Evolutionary conservation across 1,140 invertebrate genomes (phyloP).

Genomic region (Protaetia brevitarsis): DNA sequence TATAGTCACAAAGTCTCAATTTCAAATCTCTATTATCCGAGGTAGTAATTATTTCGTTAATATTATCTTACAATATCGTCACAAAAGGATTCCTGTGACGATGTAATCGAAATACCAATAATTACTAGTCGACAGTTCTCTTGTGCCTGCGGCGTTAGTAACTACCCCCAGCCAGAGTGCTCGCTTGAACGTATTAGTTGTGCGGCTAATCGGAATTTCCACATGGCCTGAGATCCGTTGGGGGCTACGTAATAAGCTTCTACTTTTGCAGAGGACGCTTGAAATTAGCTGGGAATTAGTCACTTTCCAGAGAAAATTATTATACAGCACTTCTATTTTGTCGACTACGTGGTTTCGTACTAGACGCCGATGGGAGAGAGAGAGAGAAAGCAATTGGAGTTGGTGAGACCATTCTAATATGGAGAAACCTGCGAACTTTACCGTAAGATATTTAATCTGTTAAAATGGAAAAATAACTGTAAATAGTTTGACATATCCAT

Average conservation of each 20-base stretch:
- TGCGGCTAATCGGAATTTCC: conserved; percentile 4
- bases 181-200: conserved; percentile 14
- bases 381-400: neutral
- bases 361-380: neutral
- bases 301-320: too few relatives aligned
- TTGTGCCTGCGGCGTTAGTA: neutral
- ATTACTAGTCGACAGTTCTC: neutral
- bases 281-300: neutral
- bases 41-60: neutral
- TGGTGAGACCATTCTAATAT: too few relatives aligned
- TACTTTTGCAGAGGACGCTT: too few relatives aligned
- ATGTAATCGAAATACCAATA: conserved; percentile 9
- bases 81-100: neutral
- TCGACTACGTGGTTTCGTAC: neutral
- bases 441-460: too few relatives aligned
- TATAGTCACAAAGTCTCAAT: too few relatives aligned
- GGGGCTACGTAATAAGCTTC: too few relatives aligned
- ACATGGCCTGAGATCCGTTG: neutral
- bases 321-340: neutral
- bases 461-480: too few relatives aligned
- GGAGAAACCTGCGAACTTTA: too few relatives aligned
- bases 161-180: neutral
- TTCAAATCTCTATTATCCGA: neutral
- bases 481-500: too few relatives aligned
- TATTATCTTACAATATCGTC: neutral